phyloP scores from a whole-genome alignment of 2,888 invertebrate species.

The Eristalis pertinax region DNA sequence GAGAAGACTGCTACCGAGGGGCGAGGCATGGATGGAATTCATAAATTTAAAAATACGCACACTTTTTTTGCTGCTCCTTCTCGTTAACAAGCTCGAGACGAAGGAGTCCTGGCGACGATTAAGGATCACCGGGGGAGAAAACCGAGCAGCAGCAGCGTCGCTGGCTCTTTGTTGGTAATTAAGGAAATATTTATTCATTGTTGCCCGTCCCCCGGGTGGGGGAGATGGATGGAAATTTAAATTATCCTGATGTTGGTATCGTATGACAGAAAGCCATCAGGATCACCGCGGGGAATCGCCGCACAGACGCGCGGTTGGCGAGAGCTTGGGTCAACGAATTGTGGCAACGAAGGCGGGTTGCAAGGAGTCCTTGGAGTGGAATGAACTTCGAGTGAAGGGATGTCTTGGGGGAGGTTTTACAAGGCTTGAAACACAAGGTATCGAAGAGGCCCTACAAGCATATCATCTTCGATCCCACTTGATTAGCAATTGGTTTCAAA shows the following conservation, averaged over 20 bases:
- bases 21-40: neutral
- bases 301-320: too few relatives aligned
- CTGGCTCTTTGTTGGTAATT: slow-evolving; percentile 9
- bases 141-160: neutral
- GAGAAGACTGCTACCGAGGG: neutral
- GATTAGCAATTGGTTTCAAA: too few relatives aligned
- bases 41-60: slow-evolving; percentile 5
- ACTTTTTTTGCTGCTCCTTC: neutral
- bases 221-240: neutral
- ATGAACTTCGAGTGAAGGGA: neutral
- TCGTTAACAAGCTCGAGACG: slow-evolving; percentile 8
- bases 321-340: neutral
- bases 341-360: neutral
- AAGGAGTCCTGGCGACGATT: neutral
- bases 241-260: neutral
- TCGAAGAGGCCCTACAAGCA: too few relatives aligned
- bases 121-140: neutral
- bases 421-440: too few relatives aligned
- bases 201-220: too few relatives aligned
- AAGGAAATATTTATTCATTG: slow-evolving; percentile 26
- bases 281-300: neutral
- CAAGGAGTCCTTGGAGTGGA: neutral
- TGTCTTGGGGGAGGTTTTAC: too few relatives aligned
- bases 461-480: too few relatives aligned
- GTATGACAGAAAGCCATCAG: neutral